Conservation (phyloP, 2,888 invertebrate genomes). For the Clostera curtula region DNA sequence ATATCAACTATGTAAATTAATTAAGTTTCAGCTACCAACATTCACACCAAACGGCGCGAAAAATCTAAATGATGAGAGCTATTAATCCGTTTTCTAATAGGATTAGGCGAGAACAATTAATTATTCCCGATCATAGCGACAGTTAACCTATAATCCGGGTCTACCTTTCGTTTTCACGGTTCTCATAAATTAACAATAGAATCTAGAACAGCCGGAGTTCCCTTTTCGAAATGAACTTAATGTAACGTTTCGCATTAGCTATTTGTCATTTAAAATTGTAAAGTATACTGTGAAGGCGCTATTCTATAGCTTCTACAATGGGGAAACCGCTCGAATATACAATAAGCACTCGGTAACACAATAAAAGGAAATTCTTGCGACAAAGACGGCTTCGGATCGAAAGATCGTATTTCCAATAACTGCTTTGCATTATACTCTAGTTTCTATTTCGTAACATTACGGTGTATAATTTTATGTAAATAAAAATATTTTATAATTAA, state of each 20-base stretch:
- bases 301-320: slow-evolving; percentile 44
- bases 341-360: slow-evolving; percentile 65
- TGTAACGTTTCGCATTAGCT: slow-evolving; percentile 50
- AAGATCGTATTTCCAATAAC: slow-evolving; percentile 39
- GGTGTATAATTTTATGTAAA: too few relatives aligned
- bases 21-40: too few relatives aligned
- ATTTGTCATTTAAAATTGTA: slow-evolving; percentile 61
- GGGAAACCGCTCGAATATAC: slow-evolving; percentile 57
- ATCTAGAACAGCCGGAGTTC: slow-evolving; percentile 31
- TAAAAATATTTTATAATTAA: too few relatives aligned
- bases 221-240: slow-evolving; percentile 39
- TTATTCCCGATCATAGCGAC: slow-evolving; percentile 11
- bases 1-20: too few relatives aligned
- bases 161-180: slow-evolving; percentile 20
- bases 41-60: background rate
- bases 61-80: slow-evolving; percentile 1
- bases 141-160: slow-evolving; percentile 20
- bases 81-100: slow-evolving; percentile 1
- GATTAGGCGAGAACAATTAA: slow-evolving; percentile 8
- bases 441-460: slow-evolving; percentile 31
- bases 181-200: slow-evolving; percentile 33
- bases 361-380: slow-evolving; percentile 59
- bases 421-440: slow-evolving; percentile 35
- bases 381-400: slow-evolving; percentile 35
- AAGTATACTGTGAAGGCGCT: slow-evolving; percentile 46